Conservation (phyloP, 2,113 vertebrate genomes). For the Elephantulus edwardii region DNA sequence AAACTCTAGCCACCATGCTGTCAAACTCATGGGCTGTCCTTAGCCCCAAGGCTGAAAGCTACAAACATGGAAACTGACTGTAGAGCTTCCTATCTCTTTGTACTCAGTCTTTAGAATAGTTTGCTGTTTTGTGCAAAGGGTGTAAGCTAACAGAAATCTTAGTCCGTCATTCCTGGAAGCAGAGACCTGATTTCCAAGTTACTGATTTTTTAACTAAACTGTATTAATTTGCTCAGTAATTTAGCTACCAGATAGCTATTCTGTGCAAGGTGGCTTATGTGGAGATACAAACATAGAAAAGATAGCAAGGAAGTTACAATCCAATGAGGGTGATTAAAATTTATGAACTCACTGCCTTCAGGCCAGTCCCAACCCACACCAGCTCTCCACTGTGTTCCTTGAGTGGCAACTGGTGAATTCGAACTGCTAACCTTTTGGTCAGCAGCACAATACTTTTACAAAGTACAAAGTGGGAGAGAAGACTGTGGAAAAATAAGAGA, state of each 20-base stretch:
- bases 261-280: not conserved
- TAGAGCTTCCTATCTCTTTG: not conserved
- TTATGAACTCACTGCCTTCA: not conserved
- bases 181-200: not conserved
- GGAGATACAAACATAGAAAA: conserved; percentile 10
- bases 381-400: too few relatives aligned
- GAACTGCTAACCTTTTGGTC: too few relatives aligned
- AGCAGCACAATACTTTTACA: not conserved
- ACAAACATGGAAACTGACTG: not conserved
- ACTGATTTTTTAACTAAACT: not conserved
- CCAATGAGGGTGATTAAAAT: not conserved
- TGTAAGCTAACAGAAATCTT: not conserved
- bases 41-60: not conserved
- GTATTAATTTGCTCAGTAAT: not conserved
- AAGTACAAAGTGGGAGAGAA: not conserved
- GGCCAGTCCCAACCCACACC: too few relatives aligned
- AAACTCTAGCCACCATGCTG: not conserved
- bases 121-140: not conserved
- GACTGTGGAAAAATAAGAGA: not conserved
- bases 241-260: conserved; percentile 15
- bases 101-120: not conserved
- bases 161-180: not conserved
- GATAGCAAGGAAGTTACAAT: not conserved
- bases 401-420: too few relatives aligned
- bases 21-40: not conserved